These are phyloP conservation scores for Arion vulgaris DNA, from an alignment of 1,140 invertebrate genomes.

Conservation along the genomic window DNA sequence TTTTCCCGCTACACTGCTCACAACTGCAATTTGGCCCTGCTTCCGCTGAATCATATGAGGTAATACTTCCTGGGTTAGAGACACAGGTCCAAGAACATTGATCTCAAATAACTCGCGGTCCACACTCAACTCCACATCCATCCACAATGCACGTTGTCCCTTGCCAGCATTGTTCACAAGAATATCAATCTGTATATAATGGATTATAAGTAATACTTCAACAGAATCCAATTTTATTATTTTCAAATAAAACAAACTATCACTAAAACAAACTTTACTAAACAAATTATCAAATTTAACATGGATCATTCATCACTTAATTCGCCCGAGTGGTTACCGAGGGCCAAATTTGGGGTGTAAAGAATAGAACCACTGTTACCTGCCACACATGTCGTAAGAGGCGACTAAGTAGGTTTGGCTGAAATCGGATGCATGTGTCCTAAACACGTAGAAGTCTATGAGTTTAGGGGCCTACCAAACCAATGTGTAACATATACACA, in stretches of 20 bases:
- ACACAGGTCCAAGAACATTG: constrained; percentile 85
- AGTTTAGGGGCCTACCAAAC: too few relatives aligned
- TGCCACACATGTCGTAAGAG: too few relatives aligned
- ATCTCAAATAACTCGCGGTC: constrained; percentile 86
- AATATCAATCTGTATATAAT: constrained; percentile 68
- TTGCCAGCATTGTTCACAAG: constrained; percentile 75
- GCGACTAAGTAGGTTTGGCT: too few relatives aligned
- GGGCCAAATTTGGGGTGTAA: too few relatives aligned
- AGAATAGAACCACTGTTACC: too few relatives aligned
- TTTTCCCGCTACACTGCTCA: constrained; percentile 74
- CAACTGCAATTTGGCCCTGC: constrained; percentile 71
- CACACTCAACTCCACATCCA: constrained; percentile 82
- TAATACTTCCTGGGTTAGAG: constrained; percentile 75
- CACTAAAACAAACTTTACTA: background rate
- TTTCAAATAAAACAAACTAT: background rate
- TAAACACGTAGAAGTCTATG: too few relatives aligned
- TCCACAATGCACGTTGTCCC: constrained; percentile 85
- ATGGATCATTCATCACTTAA: too few relatives aligned
- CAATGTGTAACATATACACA: too few relatives aligned
- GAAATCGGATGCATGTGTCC: too few relatives aligned
- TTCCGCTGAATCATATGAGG: constrained; percentile 69
- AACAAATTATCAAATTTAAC: too few relatives aligned
- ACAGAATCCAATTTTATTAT: background rate
- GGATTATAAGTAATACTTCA: background rate
- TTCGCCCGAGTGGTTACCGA: too few relatives aligned